Evolutionary conservation across 2,797 vertebrate species (phyloP), one percentile per base, ranked within the genome.

Genomic region (Anabas testudineus): DNA sequence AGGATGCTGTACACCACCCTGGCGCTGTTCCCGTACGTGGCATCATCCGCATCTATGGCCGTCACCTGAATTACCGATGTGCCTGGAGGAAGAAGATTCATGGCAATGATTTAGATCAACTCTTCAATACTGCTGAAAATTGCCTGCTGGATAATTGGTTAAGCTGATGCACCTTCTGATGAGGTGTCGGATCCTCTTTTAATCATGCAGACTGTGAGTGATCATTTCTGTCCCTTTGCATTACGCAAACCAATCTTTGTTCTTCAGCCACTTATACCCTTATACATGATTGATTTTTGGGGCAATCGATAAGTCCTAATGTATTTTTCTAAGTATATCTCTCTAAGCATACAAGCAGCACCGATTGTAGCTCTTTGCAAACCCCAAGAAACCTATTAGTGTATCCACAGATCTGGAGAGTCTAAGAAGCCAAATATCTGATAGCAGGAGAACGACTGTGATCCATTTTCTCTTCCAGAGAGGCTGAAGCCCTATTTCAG

Each of bases 1-100:
- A 98, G 94, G 72, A 99, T 97, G 90, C 97, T 98, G 94, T 99
- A 99, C 66, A 98, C 96, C 82, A 99, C 91, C 87, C 81, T 93
- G 91, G 97, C 97, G n/a, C 97, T 98, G 93, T 98, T 99, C 56
- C 97, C 97, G 0, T 99, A 99, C 0, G 97, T 97, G 82, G 95
- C 88, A 47, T 99, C 97, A 62, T 99, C 97, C 0, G 96, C 97
- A 76, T 99, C 97, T 0, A 82, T 94, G 77, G 97, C 97, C 58
- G 96, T 97, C 82, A 99, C 97, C 94, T 97, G 96, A 51, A 97
- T 95, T 67, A 99, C 97, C 0, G 96, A 96, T 64, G 97, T 95
- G 88, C 97, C 97, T 99, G 90, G 58, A 1, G 37, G 37, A 21
- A n/a, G 18, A 79, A 75, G 67, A 76, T 70, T 69, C 58, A 74